Base-by-base conservation (phyloP, 2,888 invertebrate genomes). In the Eurytoma californica region DNA sequence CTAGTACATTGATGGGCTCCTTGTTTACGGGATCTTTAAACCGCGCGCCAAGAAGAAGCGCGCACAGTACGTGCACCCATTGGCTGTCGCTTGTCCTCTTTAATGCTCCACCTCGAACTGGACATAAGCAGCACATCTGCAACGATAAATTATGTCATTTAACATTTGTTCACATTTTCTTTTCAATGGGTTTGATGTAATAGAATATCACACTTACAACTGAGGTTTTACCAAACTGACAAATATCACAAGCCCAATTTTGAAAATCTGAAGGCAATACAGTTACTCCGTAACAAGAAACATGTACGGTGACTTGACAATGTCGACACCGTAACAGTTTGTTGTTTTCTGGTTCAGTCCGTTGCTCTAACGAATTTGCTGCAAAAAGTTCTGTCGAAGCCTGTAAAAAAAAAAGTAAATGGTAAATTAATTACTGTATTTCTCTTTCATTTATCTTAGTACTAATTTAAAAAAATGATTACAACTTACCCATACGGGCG, bases 31-130 rank as follows among this genome's bases (percentile, higher is more conserved):
- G 86, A 82, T 90, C 90, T 76, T 89, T 93, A 86, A 94, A 94
- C 18, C 89, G 90, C 0, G 93, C 93, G 82, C 94, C 94, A 79
- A 94, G 91, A 90, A 94, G 91, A 5, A 94, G 91, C 5, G 94
- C 93, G 87, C 94, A 94, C 20, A 93, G 90, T 74, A 94, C 92
- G 86, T 94, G 94, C 49, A 92, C 93, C 94, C 94, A 94, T 65
- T 91, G 90, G 28, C 92, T 91, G 84, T 93, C 92, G 78, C 92
- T 92, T 3, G 93, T 93, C 83, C 93, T 92, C 86, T 94, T 94
- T 82, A 94, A 91, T 74, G 94, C 94, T 67, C 94, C 94, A 14
- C 93, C 93, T 68, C 92, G 88, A 85, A 93, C 87, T 39, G 91
- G 90, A 86, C 93, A 93, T 80, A 93, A 85, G 82, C 91, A 91